These are phyloP conservation scores for Dendroctonus valens DNA, from an alignment of 1,140 invertebrate genomes.

Conservation along the genomic window DNA sequence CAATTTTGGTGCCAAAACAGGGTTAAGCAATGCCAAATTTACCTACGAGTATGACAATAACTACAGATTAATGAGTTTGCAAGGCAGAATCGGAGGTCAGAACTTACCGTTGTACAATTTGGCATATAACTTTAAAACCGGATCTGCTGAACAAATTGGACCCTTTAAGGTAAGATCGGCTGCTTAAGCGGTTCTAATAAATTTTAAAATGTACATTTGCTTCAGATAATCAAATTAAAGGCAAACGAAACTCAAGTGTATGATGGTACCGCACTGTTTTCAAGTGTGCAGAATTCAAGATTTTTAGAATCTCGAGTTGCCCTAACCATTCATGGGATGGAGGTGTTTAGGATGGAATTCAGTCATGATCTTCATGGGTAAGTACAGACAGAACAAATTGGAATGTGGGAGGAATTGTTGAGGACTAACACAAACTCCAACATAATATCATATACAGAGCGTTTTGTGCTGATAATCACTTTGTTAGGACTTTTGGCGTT, in stretches of 20 bases:
- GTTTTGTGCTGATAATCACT: background rate
- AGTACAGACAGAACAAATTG: slow-evolving; percentile 12
- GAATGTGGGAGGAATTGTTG: background rate
- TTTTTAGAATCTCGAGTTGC: slow-evolving; percentile 80
- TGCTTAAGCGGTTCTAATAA: background rate
- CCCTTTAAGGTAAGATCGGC: slow-evolving; percentile 66
- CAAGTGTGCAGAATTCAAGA: slow-evolving; percentile 72
- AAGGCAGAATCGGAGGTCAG: slow-evolving; percentile 82
- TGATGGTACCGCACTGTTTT: slow-evolving; percentile 84
- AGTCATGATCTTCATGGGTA: slow-evolving; percentile 76
- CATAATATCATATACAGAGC: background rate
- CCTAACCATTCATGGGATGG: slow-evolving; percentile 80
- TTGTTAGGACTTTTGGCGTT: no score
- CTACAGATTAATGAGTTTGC: slow-evolving; percentile 72
- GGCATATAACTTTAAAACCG: slow-evolving; percentile 78
- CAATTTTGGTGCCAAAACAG: slow-evolving; percentile 86
- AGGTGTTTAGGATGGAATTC: slow-evolving; percentile 89
- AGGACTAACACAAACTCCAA: background rate
- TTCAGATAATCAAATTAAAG: slow-evolving; percentile 56
- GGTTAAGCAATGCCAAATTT: slow-evolving; percentile 87
- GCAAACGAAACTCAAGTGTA: slow-evolving; percentile 79
- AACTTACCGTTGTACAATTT: slow-evolving; percentile 72
- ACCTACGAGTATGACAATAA: slow-evolving; percentile 91
- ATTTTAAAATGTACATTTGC: slow-evolving; percentile 2
- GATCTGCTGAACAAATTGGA: slow-evolving; percentile 75